Evolutionary conservation across 2,888 invertebrate genomes (phyloP).

Genomic region (Aromia moschata): DNA sequence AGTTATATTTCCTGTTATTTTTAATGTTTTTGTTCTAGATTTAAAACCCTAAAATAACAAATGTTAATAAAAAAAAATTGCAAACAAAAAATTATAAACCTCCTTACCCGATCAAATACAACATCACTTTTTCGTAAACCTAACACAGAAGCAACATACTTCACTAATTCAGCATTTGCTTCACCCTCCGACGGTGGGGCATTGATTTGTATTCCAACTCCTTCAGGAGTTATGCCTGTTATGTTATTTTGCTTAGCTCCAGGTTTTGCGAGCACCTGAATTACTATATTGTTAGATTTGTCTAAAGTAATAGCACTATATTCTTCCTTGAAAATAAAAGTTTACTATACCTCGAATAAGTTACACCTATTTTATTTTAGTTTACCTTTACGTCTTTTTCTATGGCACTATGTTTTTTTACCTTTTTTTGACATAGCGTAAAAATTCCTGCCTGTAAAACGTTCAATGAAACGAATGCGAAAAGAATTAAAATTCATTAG

Average conservation of each 20-base stretch:
- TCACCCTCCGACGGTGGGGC: slow-evolving; percentile 86
- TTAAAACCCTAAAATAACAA: slow-evolving; percentile 62
- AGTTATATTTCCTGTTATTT: slow-evolving; percentile 63
- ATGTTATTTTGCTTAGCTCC: slow-evolving; percentile 77
- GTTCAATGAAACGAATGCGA: too few relatives aligned
- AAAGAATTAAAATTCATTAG: not conserved
- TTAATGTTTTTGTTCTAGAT: slow-evolving; percentile 68
- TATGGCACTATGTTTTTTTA: slow-evolving; percentile 1
- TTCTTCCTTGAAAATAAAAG: slow-evolving; percentile 32
- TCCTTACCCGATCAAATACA: slow-evolving; percentile 65
- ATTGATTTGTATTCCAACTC: slow-evolving; percentile 78
- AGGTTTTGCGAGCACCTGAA: slow-evolving; percentile 77
- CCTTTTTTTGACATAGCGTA: slow-evolving; percentile 16
- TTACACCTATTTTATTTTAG: not conserved
- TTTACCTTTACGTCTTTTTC: slow-evolving; percentile 1
- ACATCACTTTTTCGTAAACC: slow-evolving; percentile 77
- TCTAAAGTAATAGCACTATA: slow-evolving; percentile 62
- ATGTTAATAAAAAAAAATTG: not conserved
- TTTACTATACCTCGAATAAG: too few relatives aligned
- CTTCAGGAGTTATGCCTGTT: slow-evolving; percentile 70
- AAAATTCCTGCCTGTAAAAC: too few relatives aligned
- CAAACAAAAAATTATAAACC: not conserved
- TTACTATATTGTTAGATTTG: slow-evolving; percentile 70
- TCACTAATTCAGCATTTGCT: slow-evolving; percentile 80
- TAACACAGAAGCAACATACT: slow-evolving; percentile 75